Evolutionary conservation across 2,797 vertebrate species (phyloP), one percentile per base, ranked within the genome.

Genomic region (Cossypha caffra): DNA sequence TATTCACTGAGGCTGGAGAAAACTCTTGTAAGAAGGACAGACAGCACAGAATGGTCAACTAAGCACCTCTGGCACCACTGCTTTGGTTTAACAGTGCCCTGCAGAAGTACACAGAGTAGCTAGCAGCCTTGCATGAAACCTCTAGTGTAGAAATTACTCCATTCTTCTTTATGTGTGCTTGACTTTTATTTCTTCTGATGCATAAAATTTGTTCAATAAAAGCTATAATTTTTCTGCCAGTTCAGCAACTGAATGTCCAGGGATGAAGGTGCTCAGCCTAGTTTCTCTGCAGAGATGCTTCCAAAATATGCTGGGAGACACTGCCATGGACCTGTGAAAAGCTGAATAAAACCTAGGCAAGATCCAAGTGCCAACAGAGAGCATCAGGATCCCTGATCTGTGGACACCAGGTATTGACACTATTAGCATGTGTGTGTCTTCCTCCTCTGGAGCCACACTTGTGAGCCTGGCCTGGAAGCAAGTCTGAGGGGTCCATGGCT

Each of bases 101-200:
- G 72, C 67, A 91, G 35, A 68, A 80, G 80, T 74, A 42, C 26
- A 73, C 1, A 1, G 50, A 89, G 28, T 50, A 88, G 50, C 35
- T 67, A 71, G 55, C 23, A 71, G 61, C 50, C 31, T 63, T 72
- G 24, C 7, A 16, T 51, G 54, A 89, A 89, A 89, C 11, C 25
- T 85, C 42, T 77, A 31, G 33, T 26, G 35, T 74, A 86, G 50
- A 77, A 89, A 93, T 77, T 0, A 88, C 64, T 92, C 45, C 10
- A 16, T 73, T 82, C 55, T 83, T 93, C 73, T 80, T 92, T n/a
- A 81, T 3, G 0, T 72, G 40, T 75, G 33, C 62, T 91, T 86
- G 38, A 87, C 33, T 85, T 95, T 86, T 64, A 40, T 87, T 96
- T 94, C 57, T 52, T 90, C 50, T 80, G 72, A 63, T 40, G 58